These are phyloP conservation scores for Apostichopus japonicus DNA, from an alignment of 35 echinoderm and acorn worm genomes.

Conservation along the genomic window DNA sequence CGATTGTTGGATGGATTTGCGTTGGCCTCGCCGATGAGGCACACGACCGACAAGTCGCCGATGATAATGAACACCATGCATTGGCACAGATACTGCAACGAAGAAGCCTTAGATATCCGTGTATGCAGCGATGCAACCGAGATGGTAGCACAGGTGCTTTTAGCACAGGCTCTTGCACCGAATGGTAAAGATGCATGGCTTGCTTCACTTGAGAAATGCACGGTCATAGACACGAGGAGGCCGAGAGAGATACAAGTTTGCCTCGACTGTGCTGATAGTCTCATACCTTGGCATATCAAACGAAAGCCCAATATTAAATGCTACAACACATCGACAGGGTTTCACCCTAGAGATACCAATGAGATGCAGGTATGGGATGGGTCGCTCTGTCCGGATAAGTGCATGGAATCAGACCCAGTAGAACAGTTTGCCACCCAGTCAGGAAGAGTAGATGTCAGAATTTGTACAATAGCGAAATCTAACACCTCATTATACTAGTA, in stretches of 20 bases:
- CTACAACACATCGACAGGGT: not conserved
- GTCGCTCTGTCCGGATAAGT: conserved; percentile 18
- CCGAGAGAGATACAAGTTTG: not conserved
- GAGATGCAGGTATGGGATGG: conserved; percentile 27
- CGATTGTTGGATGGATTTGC: not conserved
- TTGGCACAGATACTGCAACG: not conserved
- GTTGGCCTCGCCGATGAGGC: not conserved
- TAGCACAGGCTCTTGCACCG: not conserved
- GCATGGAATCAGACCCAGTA: conserved; percentile 11
- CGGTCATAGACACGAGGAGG: not conserved
- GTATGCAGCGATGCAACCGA: conserved; percentile 19
- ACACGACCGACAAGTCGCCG: not conserved
- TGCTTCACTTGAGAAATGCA: not conserved
- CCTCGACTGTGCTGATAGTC: not conserved
- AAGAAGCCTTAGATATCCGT: not conserved
- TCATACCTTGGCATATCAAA: not conserved
- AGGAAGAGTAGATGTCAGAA: conserved; percentile 14
- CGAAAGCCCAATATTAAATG: not conserved
- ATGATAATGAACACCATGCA: not conserved
- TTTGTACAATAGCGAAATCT: not conserved
- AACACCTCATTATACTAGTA: too few relatives aligned
- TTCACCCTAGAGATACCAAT: not conserved
- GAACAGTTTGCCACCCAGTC: not conserved
- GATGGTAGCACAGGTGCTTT: not conserved
- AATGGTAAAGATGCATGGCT: conserved; percentile 11